phyloP scores from a whole-genome alignment of 2,113 vertebrate genomes.

The Chloropsis hardwickii region DNA sequence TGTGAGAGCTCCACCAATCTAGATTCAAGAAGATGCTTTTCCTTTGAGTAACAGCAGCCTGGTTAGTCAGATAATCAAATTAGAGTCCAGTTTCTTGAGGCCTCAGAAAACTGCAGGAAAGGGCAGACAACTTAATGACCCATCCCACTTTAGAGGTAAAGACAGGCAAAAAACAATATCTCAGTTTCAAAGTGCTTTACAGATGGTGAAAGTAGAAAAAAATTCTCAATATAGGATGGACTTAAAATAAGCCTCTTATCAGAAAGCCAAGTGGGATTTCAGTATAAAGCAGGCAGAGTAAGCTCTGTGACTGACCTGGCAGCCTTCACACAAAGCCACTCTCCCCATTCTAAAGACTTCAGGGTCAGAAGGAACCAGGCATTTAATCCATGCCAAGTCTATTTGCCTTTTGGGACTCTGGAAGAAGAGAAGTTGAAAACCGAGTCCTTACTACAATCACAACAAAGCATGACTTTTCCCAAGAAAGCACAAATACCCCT shows the following conservation, averaged over 20 bases:
- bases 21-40: neutral
- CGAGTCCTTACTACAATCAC: neutral
- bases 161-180: accelerated
- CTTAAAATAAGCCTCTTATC: neutral
- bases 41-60: neutral
- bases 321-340: neutral
- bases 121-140: neutral
- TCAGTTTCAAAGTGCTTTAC: neutral
- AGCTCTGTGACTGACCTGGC: neutral
- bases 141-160: neutral
- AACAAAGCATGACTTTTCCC: neutral
- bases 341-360: neutral
- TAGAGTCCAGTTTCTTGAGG: neutral
- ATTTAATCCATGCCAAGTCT: neutral
- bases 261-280: neutral
- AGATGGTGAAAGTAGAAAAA: neutral
- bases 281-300: neutral
- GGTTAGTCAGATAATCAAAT: neutral
- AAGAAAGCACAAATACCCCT: neutral
- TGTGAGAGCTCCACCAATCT: constrained; percentile 15
- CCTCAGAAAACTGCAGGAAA: neutral
- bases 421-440: neutral
- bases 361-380: neutral
- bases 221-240: neutral
- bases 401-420: neutral